Evolutionary conservation across 2,888 invertebrate species (phyloP).

Genomic region (Bugula neritina): DNA sequence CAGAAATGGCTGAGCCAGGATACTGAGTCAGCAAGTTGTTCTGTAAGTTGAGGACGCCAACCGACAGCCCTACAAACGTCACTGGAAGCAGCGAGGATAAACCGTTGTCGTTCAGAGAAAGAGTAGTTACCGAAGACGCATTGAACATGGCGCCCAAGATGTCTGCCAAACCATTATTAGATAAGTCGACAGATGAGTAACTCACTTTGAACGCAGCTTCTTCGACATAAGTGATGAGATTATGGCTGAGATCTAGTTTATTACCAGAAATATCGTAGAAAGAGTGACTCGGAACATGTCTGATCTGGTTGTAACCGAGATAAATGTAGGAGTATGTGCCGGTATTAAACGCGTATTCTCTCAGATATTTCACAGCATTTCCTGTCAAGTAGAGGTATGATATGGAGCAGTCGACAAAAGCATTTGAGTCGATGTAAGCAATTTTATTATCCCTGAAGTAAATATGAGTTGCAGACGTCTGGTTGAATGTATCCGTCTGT

Average conservation of each 20-base stretch:
- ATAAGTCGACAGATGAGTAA: not conserved
- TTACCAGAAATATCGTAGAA: conserved; percentile 33
- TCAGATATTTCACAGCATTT: conserved; percentile 32
- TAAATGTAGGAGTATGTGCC: conserved; percentile 28
- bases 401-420: conserved; percentile 31
- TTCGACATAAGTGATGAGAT: conserved; percentile 32
- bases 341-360: conserved; percentile 31
- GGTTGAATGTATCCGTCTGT: conserved; percentile 33
- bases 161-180: conserved; percentile 28
- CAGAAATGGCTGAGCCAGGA: conserved; percentile 32
- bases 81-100: conserved; percentile 32
- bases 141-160: conserved; percentile 31
- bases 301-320: conserved; percentile 31
- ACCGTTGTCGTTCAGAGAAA: conserved; percentile 33
- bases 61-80: conserved; percentile 33
- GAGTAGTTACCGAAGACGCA: conserved; percentile 28
- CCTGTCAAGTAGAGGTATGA: conserved; percentile 29
- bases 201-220: conserved; percentile 30
- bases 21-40: conserved; percentile 33
- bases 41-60: conserved; percentile 31
- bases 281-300: conserved; percentile 32
- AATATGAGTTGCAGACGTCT: conserved; percentile 29
- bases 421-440: conserved; percentile 32
- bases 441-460: not conserved
- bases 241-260: conserved; percentile 32